Evolutionary conservation across 2,113 vertebrate species (phyloP).

Genomic region (Melozone crissalis): DNA sequence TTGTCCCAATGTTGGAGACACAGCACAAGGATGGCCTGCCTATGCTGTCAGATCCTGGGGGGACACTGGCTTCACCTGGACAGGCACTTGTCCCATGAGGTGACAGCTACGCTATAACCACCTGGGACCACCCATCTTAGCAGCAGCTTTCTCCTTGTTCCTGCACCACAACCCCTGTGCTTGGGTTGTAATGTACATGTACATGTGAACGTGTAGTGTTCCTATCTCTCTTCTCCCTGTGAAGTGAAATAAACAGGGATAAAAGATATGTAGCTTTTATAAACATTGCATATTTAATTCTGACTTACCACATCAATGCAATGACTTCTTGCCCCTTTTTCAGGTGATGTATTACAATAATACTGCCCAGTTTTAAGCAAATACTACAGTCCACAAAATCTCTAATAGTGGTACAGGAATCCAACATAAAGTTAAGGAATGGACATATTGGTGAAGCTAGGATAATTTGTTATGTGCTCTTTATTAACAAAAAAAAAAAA

Average conservation of each 20-base stretch:
- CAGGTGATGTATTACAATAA: background rate
- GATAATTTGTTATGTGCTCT: background rate
- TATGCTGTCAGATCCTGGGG: background rate
- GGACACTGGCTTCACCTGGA: background rate
- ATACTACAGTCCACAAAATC: background rate
- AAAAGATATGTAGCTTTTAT: fast-evolving
- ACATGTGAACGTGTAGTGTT: background rate
- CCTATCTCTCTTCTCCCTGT: background rate
- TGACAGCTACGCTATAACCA: background rate
- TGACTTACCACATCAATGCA: background rate
- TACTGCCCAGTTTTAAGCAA: background rate
- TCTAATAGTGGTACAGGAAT: background rate
- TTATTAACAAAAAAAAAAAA: background rate
- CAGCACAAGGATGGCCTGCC: background rate
- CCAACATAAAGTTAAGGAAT: background rate
- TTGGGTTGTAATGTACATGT: background rate
- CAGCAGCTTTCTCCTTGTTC: background rate
- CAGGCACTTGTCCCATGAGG: background rate
- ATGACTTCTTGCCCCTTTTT: background rate
- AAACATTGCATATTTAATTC: background rate
- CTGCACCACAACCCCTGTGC: background rate
- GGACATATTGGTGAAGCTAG: background rate
- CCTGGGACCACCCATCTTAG: background rate
- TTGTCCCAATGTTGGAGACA: background rate
- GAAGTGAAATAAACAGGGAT: background rate